phyloP scores from a whole-genome alignment of 2,797 vertebrate genomes.

The Pantherophis vulpinus region DNA sequence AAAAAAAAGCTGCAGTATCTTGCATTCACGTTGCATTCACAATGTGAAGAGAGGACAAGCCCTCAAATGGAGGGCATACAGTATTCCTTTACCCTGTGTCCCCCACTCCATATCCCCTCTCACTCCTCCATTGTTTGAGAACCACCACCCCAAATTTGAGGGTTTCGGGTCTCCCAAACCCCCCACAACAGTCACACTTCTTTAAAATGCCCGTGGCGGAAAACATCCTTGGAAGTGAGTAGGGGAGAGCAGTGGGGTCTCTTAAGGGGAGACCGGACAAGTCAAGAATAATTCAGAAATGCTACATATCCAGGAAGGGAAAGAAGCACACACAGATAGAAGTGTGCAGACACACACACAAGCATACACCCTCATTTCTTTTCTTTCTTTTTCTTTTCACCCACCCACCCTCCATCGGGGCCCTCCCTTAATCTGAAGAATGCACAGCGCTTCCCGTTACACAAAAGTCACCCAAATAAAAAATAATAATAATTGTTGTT shows the following conservation, averaged over 20 bases:
- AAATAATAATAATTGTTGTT: not conserved
- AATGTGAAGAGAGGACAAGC: not conserved
- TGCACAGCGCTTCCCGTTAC: conserved; percentile 69
- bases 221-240: no score
- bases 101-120: not conserved
- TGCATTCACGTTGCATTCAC: not conserved
- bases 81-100: not conserved
- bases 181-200: not conserved
- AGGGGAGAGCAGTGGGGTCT: no score
- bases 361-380: not conserved
- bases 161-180: not conserved
- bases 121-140: not conserved
- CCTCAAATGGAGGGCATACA: not conserved
- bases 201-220: not conserved
- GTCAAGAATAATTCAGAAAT: conserved; percentile 75
- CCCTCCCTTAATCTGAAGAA: conserved; percentile 54
- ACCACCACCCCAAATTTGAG: not conserved
- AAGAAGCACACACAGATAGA: not conserved
- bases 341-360: not conserved
- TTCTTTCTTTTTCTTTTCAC: not conserved
- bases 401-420: conserved; percentile 2
- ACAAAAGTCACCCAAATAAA: conserved; percentile 14
- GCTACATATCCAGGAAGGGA: conserved; percentile 84
- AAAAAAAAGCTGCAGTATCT: not conserved
- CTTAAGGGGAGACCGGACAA: not conserved